Conservation (phyloP, 2,888 invertebrate genomes). For the Eulithis testata region DNA sequence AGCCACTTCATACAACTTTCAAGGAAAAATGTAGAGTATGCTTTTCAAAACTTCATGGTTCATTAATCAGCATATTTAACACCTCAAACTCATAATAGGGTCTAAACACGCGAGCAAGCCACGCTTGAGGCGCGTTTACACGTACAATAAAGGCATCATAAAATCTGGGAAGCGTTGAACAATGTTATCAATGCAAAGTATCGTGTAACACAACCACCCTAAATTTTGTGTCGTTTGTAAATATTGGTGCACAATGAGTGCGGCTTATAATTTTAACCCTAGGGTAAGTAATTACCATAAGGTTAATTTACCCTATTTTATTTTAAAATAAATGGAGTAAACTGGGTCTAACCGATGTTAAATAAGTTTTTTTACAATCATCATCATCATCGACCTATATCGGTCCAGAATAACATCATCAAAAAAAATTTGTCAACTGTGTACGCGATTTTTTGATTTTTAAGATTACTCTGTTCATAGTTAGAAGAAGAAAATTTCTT, state of each 20-base stretch:
- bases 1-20: background rate
- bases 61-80: constrained; percentile 41
- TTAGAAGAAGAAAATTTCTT: too few relatives aligned
- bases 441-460: too few relatives aligned
- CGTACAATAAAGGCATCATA: constrained; percentile 64
- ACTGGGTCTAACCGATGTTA: too few relatives aligned
- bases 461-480: too few relatives aligned
- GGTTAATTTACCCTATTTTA: too few relatives aligned
- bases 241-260: constrained; percentile 45
- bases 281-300: too few relatives aligned
- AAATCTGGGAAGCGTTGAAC: constrained; percentile 72
- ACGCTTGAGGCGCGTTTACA: constrained; percentile 43
- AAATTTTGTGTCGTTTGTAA: constrained; percentile 55
- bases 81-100: constrained; percentile 41
- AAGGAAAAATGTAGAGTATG: constrained; percentile 30
- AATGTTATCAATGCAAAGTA: constrained; percentile 77
- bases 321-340: too few relatives aligned
- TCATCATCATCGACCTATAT: too few relatives aligned
- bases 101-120: constrained; percentile 37
- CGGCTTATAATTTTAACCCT: too few relatives aligned
- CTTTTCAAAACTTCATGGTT: constrained; percentile 41
- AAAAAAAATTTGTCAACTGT: too few relatives aligned
- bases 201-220: constrained; percentile 65
- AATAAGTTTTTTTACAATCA: too few relatives aligned
- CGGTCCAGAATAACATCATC: too few relatives aligned